Conservation (phyloP, 2,888 invertebrate species). For the Lottia scabra region DNA sequence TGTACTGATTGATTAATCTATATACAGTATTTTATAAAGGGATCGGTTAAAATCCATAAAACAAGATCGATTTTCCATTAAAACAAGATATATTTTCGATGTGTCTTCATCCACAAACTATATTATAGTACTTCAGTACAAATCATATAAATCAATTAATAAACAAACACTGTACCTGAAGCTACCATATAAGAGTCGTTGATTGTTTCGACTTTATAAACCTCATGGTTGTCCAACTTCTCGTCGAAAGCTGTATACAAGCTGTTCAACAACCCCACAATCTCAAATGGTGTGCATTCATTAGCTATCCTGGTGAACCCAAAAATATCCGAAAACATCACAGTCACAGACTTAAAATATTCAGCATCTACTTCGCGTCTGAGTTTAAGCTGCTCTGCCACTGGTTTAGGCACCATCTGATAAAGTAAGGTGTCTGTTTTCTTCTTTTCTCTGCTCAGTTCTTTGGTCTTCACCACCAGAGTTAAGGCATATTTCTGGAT, state of each 20-base stretch:
- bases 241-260: slow-evolving; percentile 40
- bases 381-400: slow-evolving; percentile 49
- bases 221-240: slow-evolving; percentile 35
- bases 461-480: slow-evolving; percentile 52
- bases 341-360: slow-evolving; percentile 44
- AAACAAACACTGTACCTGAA: slow-evolving; percentile 33
- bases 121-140: too few species aligned
- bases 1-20: too few species aligned
- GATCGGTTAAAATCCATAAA: too few species aligned
- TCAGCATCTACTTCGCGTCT: slow-evolving; percentile 46
- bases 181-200: slow-evolving; percentile 50
- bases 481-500: slow-evolving; percentile 58
- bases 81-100: too few species aligned
- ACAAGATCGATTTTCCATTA: too few species aligned
- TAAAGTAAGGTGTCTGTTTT: slow-evolving; percentile 50
- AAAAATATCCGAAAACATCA: slow-evolving; percentile 44
- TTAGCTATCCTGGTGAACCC: slow-evolving; percentile 35
- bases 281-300: slow-evolving; percentile 33
- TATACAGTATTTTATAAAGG: too few species aligned
- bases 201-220: slow-evolving; percentile 46
- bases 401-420: slow-evolving; percentile 53
- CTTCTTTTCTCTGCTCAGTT: slow-evolving; percentile 47
- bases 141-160: not conserved
- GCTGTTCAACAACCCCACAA: slow-evolving; percentile 36
- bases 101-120: too few species aligned